Evolutionary conservation across 2,888 invertebrate genomes (phyloP), one percentile per base, ranked within the genome.

Genomic region (Emmelina monodactyla): DNA sequence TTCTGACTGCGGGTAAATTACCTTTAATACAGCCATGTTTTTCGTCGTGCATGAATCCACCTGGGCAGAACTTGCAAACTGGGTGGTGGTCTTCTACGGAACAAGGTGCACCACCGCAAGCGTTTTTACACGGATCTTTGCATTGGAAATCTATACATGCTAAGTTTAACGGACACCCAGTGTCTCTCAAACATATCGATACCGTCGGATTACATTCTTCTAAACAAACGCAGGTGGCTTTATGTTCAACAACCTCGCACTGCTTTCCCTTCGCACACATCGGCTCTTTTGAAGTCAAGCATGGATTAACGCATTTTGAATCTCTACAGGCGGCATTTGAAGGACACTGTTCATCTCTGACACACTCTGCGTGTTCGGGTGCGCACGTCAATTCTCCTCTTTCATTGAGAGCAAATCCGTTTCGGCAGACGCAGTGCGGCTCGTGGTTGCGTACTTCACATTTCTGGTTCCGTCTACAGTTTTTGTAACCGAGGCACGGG

Each of bases 11-110:
- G 51, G 50, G 53, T 50, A 53, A 66, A 73, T 93, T 94, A 94
- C 94, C 94, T 94, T 93, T 92, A 82, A 91, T 88, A 85, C 94
- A 95, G 89, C 94, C 94, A 83, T 90, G 89, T 85, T 88, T 88
- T 68, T 91, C 87, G 83, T 94, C 93, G 76, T 91, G 89, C 83
- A 88, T 88, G 85, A 90, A 94, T 83, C 94, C 95, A 78, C 86
- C 86, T 65, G 94, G 93, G 85, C 95, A 95, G 86, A 92, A 93
- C 88, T 93, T 92, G 90, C 95, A 95, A 76, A 91, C 88, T 55
- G 94, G 91, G 82, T 90, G 92, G 84, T 95, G 95, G 78, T 94
- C 92, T 86, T 94, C 92, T 58, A 94, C 94, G 80, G 89, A 89
- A 83, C 95, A 95, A 58, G 94, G 94, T 51, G 92, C 89, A 57